Evolutionary conservation across 1,140 invertebrate genomes (phyloP), one percentile per base, ranked within the genome.

Genomic region (Lucilia cuprina): DNA sequence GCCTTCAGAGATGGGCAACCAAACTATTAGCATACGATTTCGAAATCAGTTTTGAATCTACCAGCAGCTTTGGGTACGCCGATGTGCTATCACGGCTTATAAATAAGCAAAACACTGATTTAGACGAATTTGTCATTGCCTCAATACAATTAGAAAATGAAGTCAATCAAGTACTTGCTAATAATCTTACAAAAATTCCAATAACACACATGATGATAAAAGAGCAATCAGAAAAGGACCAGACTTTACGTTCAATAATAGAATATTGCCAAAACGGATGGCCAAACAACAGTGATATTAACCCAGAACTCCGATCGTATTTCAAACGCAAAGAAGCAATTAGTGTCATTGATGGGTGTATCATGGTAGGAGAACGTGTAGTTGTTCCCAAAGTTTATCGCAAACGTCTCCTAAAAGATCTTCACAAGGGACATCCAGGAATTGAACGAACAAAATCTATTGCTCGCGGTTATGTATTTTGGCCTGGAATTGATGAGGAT

Each of bases 321-420:
- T 60, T 60, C 34, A 65, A 49, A 47, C 70, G 47, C 10, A 74
- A 34, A 25, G 17, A 77, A 9, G 30, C 12, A 49, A 60, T 60
- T 60, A 60, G 14, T 60, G 17, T 74, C 41, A 17, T 25, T 9
- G 34, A 82, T 50, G 80, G 82, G 9, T 83, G 80, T 35, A 50
- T 84, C 21, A 30, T 84, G 19, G 41, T 50, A 8, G 60, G 60
- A 17, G 41, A 88, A 30, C 82, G 86, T 85, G 47, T 85, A 17
- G 50, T 85, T 8, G 89, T 93, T 30, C 92, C 92, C 1, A n/a
- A 84, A 74, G 82, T 50, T 21, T 84, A 92, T 60, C 89, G 87
- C 65, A 34, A 85, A 14, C 30, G 86, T 74, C 85, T 93, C 13
- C 83, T 93, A 8, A 75, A 91, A 49, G 86, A 91, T 83, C 84